Percentiles rank a stretch among this genome's conserved stretches.
phyloP scores from a whole-genome alignment of 2,888 invertebrate genomes.

The Crioceris asparagi region DNA sequence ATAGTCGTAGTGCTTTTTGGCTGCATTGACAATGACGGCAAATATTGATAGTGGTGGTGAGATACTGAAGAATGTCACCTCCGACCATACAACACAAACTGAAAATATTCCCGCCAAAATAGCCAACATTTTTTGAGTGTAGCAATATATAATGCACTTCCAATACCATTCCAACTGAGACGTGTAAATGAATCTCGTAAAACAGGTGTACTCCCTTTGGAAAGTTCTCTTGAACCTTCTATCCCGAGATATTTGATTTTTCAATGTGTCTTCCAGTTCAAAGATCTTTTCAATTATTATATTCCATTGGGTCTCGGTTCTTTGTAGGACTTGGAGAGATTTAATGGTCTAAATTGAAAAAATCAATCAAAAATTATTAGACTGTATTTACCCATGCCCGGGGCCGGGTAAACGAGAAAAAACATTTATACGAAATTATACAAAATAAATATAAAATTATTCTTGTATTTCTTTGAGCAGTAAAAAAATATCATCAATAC shows the following conservation, averaged over 20 bases:
- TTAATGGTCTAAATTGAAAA: conserved; percentile 57
- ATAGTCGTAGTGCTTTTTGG: conserved; percentile 78
- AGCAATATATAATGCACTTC: conserved; percentile 75
- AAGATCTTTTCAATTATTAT: conserved; percentile 69
- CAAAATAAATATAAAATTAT: too few relatives aligned
- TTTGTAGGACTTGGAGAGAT: conserved; percentile 80
- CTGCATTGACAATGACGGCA: conserved; percentile 82
- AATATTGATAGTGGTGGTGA: conserved; percentile 90
- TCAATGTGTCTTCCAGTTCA: conserved; percentile 78
- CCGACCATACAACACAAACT: conserved; percentile 94
- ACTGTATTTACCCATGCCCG: not conserved
- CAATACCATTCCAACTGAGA: conserved; percentile 89
- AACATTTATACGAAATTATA: too few relatives aligned
- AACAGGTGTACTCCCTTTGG: conserved; percentile 47
- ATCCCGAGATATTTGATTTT: conserved; percentile 58
- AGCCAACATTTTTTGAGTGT: conserved; percentile 63
- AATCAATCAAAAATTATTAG: not conserved
- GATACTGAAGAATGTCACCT: conserved; percentile 93
- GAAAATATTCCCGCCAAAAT: conserved; percentile 69
- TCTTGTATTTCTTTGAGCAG: too few relatives aligned
- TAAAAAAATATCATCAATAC: too few relatives aligned
- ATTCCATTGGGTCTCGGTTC: conserved; percentile 92
- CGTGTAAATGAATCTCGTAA: conserved; percentile 50
- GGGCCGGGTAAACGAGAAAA: not conserved
- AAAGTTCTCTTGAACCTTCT: conserved; percentile 59